A percentile compares a stretch with the other conserved stretches of the same genome.
These are phyloP conservation scores for Nephrotoma flavescens DNA, from an alignment of 2,888 invertebrate genomes.

Conservation along the genomic window DNA sequence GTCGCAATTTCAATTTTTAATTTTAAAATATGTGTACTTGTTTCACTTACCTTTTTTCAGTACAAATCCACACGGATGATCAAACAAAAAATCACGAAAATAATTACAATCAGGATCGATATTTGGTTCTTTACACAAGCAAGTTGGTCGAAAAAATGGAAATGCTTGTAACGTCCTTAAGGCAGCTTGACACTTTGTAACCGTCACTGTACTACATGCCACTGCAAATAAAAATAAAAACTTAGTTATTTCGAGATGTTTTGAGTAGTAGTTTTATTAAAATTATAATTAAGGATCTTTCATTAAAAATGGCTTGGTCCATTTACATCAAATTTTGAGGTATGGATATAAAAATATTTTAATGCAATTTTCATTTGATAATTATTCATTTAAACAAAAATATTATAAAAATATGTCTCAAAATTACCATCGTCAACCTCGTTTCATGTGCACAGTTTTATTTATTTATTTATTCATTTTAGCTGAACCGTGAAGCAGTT, in stretches of 20 bases:
- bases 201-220: slow-evolving; percentile 84
- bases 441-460: neutral
- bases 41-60: slow-evolving; percentile 64
- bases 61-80: slow-evolving; percentile 85
- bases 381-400: neutral
- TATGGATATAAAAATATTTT: neutral
- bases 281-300: neutral
- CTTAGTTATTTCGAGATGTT: neutral
- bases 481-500: neutral
- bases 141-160: slow-evolving; percentile 86
- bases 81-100: slow-evolving; percentile 84
- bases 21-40: no score
- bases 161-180: slow-evolving; percentile 78
- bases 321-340: neutral
- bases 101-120: slow-evolving; percentile 86
- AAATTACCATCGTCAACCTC: neutral
- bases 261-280: neutral
- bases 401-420: neutral
- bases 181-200: slow-evolving; percentile 85
- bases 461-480: neutral
- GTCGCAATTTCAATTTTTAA: no score
- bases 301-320: neutral
- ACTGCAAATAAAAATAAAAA: slow-evolving; percentile 44
- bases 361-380: neutral
- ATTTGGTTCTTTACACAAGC: slow-evolving; percentile 79